Evolutionary conservation across 2,888 invertebrate genomes (phyloP).

Genomic region (Diachrysia chrysitis): DNA sequence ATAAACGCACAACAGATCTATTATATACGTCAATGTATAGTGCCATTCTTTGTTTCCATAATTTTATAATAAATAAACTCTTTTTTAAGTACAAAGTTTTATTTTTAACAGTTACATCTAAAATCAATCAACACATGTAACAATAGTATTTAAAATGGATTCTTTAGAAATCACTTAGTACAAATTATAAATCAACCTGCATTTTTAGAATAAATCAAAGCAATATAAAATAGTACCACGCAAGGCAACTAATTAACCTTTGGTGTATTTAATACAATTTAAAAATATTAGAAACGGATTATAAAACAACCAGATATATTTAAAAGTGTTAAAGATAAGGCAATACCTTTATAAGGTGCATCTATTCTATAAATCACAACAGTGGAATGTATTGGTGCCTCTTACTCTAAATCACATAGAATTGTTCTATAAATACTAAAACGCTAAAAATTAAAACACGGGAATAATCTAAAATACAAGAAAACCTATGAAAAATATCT

Average conservation of each 20-base stretch:
- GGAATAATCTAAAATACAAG: constrained; percentile 63
- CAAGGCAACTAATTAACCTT: constrained; percentile 65
- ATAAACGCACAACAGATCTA: constrained; percentile 13
- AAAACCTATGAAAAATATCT: constrained; percentile 75
- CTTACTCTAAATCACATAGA: constrained; percentile 87
- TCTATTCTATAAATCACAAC: constrained; percentile 84
- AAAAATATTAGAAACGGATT: constrained; percentile 63
- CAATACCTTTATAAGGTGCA: constrained; percentile 67
- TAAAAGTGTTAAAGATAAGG: constrained; percentile 57
- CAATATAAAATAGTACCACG: constrained; percentile 55
- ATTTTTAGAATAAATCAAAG: constrained; percentile 61
- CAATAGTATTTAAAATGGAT: constrained; percentile 69
- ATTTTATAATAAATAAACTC: constrained; percentile 45
- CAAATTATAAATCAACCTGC: constrained; percentile 66
- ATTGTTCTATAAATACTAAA: constrained; percentile 70
- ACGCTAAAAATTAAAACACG: constrained; percentile 64
- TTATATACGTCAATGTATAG: constrained; percentile 16
- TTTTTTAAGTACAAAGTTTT: constrained; percentile 71
- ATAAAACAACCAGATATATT: constrained; percentile 58
- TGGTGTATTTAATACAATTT: constrained; percentile 65
- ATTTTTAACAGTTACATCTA: constrained; percentile 79
- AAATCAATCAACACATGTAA: constrained; percentile 74
- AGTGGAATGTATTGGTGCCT: constrained; percentile 84
- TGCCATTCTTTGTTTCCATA: constrained; percentile 35
- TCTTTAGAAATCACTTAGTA: constrained; percentile 59